A percentile compares a stretch with the other conserved stretches of the same genome.
Evolutionary conservation across 2,113 vertebrate species (phyloP).

Genomic region (Lasiurus cinereus): DNA sequence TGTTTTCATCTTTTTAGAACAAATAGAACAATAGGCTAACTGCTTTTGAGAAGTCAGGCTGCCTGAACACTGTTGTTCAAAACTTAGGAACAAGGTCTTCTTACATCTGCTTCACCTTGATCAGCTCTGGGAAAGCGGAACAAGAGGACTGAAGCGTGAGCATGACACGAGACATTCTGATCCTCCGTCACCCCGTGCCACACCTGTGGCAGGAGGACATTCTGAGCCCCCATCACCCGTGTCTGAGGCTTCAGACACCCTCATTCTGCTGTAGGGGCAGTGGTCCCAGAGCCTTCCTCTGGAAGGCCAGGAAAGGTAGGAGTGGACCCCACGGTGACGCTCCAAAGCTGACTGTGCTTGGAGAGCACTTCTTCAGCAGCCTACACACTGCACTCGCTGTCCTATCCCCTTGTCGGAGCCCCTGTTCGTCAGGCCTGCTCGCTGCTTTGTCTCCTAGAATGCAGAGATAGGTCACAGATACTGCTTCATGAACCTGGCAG

Average conservation of each 20-base stretch:
- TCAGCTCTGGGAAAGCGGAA: not conserved
- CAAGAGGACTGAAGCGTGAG: not conserved
- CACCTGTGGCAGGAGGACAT: not conserved
- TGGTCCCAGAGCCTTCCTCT: too few species aligned
- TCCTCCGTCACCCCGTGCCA: accelerated
- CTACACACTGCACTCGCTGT: not conserved
- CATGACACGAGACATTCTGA: accelerated
- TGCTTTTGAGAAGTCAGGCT: not conserved
- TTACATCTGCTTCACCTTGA: not conserved
- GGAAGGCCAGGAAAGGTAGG: not conserved
- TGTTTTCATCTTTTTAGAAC: not conserved
- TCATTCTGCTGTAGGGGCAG: not conserved
- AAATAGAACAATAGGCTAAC: not conserved
- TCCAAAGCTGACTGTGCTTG: not conserved
- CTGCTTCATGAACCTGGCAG: too few species aligned
- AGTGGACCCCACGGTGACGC: not conserved
- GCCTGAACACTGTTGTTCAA: not conserved
- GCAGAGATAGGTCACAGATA: too few species aligned
- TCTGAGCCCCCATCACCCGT: not conserved
- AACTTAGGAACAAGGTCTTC: not conserved
- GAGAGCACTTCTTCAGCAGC: not conserved
- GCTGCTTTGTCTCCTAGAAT: not conserved
- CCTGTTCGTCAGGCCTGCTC: not conserved
- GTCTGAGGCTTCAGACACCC: not conserved
- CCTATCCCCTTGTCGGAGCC: not conserved